Base-by-base conservation (phyloP, 2,888 invertebrate genomes). In the Nomada ruficornis region DNA sequence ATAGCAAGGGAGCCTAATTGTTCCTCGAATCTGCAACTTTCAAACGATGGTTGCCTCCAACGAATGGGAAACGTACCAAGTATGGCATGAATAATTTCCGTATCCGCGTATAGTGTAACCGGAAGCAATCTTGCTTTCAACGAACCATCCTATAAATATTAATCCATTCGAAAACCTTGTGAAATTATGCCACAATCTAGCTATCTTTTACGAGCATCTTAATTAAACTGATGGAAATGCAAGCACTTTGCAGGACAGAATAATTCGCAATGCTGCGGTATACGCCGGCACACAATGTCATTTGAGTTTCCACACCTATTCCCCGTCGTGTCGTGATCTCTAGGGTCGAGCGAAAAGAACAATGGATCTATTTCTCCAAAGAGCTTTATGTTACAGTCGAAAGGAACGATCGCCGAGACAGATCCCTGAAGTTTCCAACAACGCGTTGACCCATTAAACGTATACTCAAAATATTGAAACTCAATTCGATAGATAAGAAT, bases 201-300 rank as follows among this genome's bases (percentile, higher is more conserved):
- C 20, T 57, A 10, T 20, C 42, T 26, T 47, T 23, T 63, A 59
- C 29, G 29, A 47, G 59, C 63, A 29, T 36, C 65, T 81, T 85
- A 84, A 85, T 85, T 84, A 84, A 81, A 76, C 71, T 63, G 71
- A 85, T 85, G 84, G 76, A 81, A 76, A 79, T 76, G 76, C 77
- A 74, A 83, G 80, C 75, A 76, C 84, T 67, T 23, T 23, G 23
- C 70, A 59, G 62, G 65, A 74, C 55, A 15, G 68, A 7, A 7
- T 29, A 29, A 29, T 29, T 54, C 72, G 72, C 69, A 78, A 62
- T 62, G 83, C 63, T 55, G 23, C 44, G 54, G 62, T n/a, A 29
- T 63, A 67, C 44, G 44, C 11, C 23, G 26, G 26, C 55, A 52
- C 20, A 52, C 23, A 15, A 62, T 42, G 26, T 3, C 57, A 63